These are phyloP conservation scores for Pristis pectinata DNA, from an alignment of 2,797 vertebrate species.

Conservation along the genomic window DNA sequence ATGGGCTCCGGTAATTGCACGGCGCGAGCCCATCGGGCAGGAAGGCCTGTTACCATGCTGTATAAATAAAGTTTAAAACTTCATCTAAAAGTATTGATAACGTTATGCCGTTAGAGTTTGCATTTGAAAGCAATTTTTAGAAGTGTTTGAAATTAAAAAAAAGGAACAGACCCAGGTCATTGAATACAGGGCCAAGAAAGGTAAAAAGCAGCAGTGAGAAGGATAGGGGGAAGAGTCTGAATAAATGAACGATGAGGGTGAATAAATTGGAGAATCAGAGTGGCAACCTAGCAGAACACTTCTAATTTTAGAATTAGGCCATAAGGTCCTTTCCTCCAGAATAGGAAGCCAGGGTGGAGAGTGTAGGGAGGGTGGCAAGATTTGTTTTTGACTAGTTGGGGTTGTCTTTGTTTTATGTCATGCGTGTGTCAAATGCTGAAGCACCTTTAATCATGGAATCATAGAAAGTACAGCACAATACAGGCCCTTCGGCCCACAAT, in stretches of 20 bases:
- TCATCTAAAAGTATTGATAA: too few species aligned
- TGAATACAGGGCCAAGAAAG: not conserved
- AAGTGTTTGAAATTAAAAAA: not conserved
- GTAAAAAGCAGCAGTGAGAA: not conserved
- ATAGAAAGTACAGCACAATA: too few species aligned
- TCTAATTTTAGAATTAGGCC: not conserved
- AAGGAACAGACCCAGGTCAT: not conserved
- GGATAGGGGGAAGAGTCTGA: not conserved
- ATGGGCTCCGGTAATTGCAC: too few species aligned
- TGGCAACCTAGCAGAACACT: not conserved
- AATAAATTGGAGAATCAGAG: not conserved
- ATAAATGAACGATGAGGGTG: not conserved
- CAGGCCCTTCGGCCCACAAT: too few species aligned
- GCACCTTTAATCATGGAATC: not conserved
- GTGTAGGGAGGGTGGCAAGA: not conserved
- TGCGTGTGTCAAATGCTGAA: not conserved
- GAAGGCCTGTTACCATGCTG: too few species aligned
- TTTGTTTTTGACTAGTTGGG: not conserved
- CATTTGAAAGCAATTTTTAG: not conserved
- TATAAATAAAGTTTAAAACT: too few species aligned
- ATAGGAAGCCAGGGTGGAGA: not conserved
- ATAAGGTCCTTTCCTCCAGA: not conserved
- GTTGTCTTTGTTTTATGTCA: not conserved
- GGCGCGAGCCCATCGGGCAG: too few species aligned
- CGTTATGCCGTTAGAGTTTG: not conserved